A percentile compares a stretch with the other conserved stretches of the same genome.
These are phyloP conservation scores for Protonibea diacanthus DNA, from an alignment of 2,797 vertebrate species.

Conservation along the genomic window DNA sequence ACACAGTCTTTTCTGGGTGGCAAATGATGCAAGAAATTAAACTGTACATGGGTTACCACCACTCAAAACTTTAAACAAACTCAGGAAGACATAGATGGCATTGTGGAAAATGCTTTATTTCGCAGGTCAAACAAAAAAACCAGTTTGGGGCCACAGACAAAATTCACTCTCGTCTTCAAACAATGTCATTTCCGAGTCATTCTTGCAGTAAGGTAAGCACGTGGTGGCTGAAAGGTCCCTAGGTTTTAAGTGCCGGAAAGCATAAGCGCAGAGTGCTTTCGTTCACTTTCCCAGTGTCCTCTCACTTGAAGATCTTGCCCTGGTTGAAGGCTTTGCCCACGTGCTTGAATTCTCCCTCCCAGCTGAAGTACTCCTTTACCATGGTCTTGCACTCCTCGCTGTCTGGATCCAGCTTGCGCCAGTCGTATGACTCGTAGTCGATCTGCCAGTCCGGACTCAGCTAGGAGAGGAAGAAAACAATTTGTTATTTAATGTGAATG, in stretches of 20 bases:
- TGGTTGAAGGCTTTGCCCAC: conserved; percentile 92
- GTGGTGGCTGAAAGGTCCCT: conserved; percentile 75
- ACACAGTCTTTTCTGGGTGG: not conserved
- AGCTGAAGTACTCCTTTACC: conserved; percentile 94
- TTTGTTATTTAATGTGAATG: not conserved
- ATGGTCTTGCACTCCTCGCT: conserved; percentile 92
- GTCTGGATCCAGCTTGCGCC: conserved; percentile 91
- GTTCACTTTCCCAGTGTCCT: conserved; percentile 57
- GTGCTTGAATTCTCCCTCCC: conserved; percentile 94
- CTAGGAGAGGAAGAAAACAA: conserved; percentile 68
- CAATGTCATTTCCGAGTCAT: conserved; percentile 68
- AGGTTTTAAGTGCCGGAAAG: conserved; percentile 63
- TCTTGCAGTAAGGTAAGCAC: conserved; percentile 72
- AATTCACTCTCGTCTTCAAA: conserved; percentile 69
- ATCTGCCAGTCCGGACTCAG: conserved; percentile 93
- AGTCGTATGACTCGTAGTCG: conserved; percentile 94
- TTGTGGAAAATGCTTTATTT: conserved; percentile 86
- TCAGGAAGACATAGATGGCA: conserved; percentile 54
- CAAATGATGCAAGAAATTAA: not conserved
- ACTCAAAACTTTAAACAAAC: conserved; percentile 7
- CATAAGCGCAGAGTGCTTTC: conserved; percentile 61
- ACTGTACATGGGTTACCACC: not conserved
- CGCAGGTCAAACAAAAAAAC: conserved; percentile 77
- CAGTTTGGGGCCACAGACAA: conserved; percentile 70
- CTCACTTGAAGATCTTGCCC: conserved; percentile 95